phyloP scores from a whole-genome alignment of 2,888 invertebrate genomes.

The Asteroscopus sphinx region DNA sequence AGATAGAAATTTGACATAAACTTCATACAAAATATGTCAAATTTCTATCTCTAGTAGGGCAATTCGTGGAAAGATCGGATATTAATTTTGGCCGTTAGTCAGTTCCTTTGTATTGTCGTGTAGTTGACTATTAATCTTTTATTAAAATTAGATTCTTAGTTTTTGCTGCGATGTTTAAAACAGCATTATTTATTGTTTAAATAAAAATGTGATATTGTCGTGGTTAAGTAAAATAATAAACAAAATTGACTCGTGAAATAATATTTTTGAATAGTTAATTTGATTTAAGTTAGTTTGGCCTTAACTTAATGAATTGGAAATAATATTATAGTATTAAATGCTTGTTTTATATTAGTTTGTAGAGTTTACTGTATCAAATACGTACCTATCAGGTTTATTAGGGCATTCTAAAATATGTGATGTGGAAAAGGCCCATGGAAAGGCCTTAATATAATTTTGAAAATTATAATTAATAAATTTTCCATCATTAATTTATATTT shows the following conservation, averaged over 20 bases:
- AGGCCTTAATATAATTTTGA: not conserved
- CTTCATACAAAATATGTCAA: too few species aligned
- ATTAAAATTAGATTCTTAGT: conserved; percentile 5
- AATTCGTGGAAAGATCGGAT: too few species aligned
- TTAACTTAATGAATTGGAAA: conserved; percentile 15
- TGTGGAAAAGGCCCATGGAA: not conserved
- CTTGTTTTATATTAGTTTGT: conserved; percentile 20
- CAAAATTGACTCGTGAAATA: conserved; percentile 38
- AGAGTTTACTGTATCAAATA: not conserved
- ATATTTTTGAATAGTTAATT: conserved; percentile 24
- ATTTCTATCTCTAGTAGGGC: too few species aligned
- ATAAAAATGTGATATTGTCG: conserved; percentile 52
- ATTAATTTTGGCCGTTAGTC: too few species aligned
- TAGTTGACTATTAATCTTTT: conserved; percentile 28
- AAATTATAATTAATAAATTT: not conserved
- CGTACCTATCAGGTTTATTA: not conserved
- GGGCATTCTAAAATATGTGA: not conserved
- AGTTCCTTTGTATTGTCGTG: conserved; percentile 37
- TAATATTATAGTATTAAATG: conserved; percentile 18
- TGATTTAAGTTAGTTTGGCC: conserved; percentile 19
- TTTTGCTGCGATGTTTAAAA: conserved; percentile 24
- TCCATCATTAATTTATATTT: conserved; percentile 9
- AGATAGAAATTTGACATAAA: too few species aligned
- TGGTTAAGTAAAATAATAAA: conserved; percentile 37
- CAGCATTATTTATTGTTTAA: conserved; percentile 35